phyloP scores from a whole-genome alignment of 2,797 vertebrate genomes.

The Limosa lapponica region DNA sequence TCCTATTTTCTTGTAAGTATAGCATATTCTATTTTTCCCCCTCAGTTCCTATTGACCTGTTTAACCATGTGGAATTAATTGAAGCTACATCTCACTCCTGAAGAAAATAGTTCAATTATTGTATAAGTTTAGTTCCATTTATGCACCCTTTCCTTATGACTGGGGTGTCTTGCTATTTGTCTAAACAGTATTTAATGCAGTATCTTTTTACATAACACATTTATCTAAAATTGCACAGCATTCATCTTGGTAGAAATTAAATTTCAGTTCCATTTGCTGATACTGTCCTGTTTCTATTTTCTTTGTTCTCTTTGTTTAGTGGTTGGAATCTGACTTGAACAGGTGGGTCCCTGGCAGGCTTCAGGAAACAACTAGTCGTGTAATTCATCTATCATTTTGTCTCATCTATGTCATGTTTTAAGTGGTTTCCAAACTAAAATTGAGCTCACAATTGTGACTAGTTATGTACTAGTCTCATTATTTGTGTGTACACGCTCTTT shows the following conservation, averaged over 20 bases:
- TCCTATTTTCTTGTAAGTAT: slow-evolving; percentile 73
- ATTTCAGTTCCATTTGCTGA: background rate
- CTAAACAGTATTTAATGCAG: background rate
- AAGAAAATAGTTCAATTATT: slow-evolving; percentile 29
- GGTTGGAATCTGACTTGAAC: background rate
- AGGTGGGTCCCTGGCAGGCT: slow-evolving; percentile 26
- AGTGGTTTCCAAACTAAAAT: slow-evolving; percentile 1
- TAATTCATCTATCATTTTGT: slow-evolving; percentile 1
- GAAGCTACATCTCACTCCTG: slow-evolving; percentile 27
- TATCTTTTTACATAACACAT: background rate
- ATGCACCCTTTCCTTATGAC: background rate
- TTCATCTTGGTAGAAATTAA: background rate
- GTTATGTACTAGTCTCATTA: background rate
- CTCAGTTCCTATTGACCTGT: slow-evolving; percentile 35
- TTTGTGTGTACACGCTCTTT: background rate
- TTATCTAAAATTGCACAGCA: background rate
- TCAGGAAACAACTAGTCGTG: slow-evolving; percentile 24
- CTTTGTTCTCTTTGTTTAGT: slow-evolving; percentile 20
- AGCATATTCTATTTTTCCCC: slow-evolving; percentile 32
- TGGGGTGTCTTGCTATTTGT: background rate
- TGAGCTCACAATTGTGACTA: background rate
- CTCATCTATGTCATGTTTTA: background rate
- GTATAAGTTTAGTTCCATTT: background rate
- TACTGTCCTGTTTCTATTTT: background rate
- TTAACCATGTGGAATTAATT: slow-evolving; percentile 15